Conservation (phyloP, 2,797 vertebrate genomes). For the Rhabdophis nuchalis region DNA sequence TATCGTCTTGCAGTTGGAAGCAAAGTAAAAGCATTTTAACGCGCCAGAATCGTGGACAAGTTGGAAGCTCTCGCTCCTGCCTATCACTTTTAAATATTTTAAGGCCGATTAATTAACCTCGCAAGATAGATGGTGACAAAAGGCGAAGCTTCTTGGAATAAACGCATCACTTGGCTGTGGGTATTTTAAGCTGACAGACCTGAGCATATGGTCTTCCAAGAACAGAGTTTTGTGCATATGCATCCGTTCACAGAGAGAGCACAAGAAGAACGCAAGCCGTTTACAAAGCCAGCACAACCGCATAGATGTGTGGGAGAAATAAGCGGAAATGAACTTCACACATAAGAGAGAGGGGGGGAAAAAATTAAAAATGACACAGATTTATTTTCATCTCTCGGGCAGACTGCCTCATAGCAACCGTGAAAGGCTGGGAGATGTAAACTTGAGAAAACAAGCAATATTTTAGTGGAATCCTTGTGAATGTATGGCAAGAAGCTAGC, state of each 20-base stretch:
- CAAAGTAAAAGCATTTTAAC: neutral
- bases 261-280: conserved; percentile 41
- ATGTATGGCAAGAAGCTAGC: conserved; percentile 6
- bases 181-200: conserved; percentile 59
- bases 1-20: neutral
- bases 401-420: conserved; percentile 59
- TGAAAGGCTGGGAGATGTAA: conserved; percentile 55
- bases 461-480: conserved; percentile 32
- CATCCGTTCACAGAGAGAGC: conserved; percentile 57
- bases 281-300: conserved; percentile 23
- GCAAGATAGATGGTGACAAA: conserved; percentile 52
- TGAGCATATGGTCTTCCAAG: conserved; percentile 62
- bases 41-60: neutral
- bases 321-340: conserved; percentile 53
- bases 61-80: neutral
- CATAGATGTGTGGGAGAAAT: neutral
- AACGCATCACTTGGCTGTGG: conserved; percentile 51
- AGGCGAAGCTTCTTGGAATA: conserved; percentile 45
- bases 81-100: conserved; percentile 40
- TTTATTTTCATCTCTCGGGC: conserved; percentile 62
- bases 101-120: conserved; percentile 69
- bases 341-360: neutral
- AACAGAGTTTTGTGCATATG: conserved; percentile 55
- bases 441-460: conserved; percentile 68
- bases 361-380: conserved; percentile 52